Base-by-base conservation (phyloP, 2,797 vertebrate species). In the Hydrolagus colliei region DNA sequence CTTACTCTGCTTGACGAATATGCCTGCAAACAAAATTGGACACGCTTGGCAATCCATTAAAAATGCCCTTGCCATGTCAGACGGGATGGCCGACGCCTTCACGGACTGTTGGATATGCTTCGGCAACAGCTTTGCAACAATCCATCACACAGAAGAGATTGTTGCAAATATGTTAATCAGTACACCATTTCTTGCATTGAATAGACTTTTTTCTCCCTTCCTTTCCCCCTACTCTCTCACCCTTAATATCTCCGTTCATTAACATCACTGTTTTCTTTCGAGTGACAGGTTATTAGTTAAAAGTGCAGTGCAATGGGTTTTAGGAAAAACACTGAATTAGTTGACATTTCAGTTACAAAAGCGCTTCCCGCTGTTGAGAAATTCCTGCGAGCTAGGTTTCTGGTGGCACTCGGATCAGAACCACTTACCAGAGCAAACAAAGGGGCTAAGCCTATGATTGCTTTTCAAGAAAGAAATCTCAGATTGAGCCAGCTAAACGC, bases 91-190 rank as follows among this genome's bases (percentile, higher is more conserved):
- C 95, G 95, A 96, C 94, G 96, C 96, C 96, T 98, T 98, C 96
- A 98, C 95, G 95, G 97, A 95, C 97, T 94, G 94, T 92, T 97
- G 95, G 92, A 94, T 96, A 94, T 93, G 93, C 94, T 93, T 97
- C 93, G 86, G 91, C 94, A 93, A 92, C 94, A 92, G 94, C 95
- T 94, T 94, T 88, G 88, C 87, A 93, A 89, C 92, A 93, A 91
- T 94, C 92, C 94, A 93, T 90, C 88, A 91, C 93, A 97, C 93
- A 95, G 92, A 92, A 94, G 88, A 89, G 91, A 77, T 91, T 93
- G 93, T 89, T 92, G 91, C 90, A 94, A 91, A 93, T 95, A 95
- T 92, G 94, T 95, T 95, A 95, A 93, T 95, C 94, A 94, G 93
- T 92, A 90, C 94, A 94, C 93, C 91, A 93, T 96, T 95, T 93